Conservation (phyloP, 2,797 vertebrate genomes). For the Pseudochirops cupreus region DNA sequence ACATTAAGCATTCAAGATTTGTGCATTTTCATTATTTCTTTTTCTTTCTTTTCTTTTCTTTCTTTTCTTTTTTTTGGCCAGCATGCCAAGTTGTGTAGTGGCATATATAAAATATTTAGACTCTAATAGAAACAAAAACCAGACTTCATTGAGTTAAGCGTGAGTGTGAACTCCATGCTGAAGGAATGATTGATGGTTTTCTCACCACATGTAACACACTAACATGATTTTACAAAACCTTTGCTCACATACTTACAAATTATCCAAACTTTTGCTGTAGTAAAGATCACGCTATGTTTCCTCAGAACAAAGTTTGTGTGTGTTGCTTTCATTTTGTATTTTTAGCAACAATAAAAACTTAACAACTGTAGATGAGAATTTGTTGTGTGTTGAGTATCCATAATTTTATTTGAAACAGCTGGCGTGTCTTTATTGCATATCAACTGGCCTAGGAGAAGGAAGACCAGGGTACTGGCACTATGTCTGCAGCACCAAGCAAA, state of each 20-base stretch:
- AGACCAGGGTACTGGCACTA: background rate
- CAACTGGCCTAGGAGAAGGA: background rate
- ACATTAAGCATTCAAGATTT: constrained; percentile 22
- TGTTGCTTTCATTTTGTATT: background rate
- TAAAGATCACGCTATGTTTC: background rate
- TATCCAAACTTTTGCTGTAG: constrained; percentile 57
- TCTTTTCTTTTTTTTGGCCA: background rate
- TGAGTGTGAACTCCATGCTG: constrained; percentile 71
- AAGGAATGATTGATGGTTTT: constrained; percentile 82
- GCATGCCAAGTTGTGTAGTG: constrained; percentile 64
- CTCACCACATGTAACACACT: constrained; percentile 69
- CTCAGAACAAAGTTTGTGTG: constrained; percentile 12
- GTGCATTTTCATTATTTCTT: constrained; percentile 19
- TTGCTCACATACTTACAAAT: constrained; percentile 76
- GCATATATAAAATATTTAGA: constrained; percentile 81
- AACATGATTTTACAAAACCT: constrained; percentile 79
- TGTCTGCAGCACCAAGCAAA: background rate
- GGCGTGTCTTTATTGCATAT: background rate
- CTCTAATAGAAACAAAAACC: constrained; percentile 78
- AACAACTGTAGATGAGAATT: background rate
- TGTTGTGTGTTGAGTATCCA: background rate
- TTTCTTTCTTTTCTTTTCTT: background rate
- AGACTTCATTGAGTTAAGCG: constrained; percentile 80
- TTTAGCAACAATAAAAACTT: background rate
- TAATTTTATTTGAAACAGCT: background rate